Base-by-base conservation (phyloP, 2,797 vertebrate species). In the Urophycis tenuis region DNA sequence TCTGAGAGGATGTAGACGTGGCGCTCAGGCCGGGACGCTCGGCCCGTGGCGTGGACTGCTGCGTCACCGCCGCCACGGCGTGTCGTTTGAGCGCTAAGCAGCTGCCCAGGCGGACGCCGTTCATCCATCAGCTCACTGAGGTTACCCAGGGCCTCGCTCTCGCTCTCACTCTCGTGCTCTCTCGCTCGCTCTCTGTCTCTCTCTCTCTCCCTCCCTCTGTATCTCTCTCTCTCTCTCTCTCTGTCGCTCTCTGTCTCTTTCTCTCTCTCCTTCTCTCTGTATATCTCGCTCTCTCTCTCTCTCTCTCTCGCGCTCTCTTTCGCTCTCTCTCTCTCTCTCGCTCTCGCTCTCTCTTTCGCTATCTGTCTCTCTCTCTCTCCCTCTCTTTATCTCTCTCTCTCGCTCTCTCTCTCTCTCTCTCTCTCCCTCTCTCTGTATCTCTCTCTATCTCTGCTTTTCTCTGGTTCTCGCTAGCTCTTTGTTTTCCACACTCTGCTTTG, bases 51-150 rank as follows among this genome's bases (percentile, higher is more conserved):
- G 35, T n/a, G 70, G 71, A 73, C 70, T 73, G 14, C 70, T 34
- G 31, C 29, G n/a, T 77, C 49, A 79, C 79, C 29, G 71, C 75
- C 25, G 77, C 74, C 29, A 73, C 77, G 64, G 69, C 73, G 22
- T 77, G 74, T 77, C n/a, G 49, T 84, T 82, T 83, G 77, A 85
- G 80, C 10, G 17, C 70, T 30, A 79, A 80, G 76, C 81, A 82
- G 79, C 80, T 60, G 76, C 75, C 29, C 75, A 60, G 76, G 69
- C 78, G 78, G 71, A 77, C 75, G 79, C 77, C 70, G 81, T 82
- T 84, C 89, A 90, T 86, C 83, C 86, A 84, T 85, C 81, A 84
- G 78, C 80, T 78, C 29, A 80, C 84, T 88, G 84, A 80, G 81
- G 72, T 60, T 74, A 82, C 80, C 45, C 74, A 76, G 39, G 36